A percentile compares a stretch with the other conserved stretches of the same genome.
These are phyloP conservation scores for Bombus balteatus DNA, from an alignment of 1,140 invertebrate species.

Conservation along the genomic window DNA sequence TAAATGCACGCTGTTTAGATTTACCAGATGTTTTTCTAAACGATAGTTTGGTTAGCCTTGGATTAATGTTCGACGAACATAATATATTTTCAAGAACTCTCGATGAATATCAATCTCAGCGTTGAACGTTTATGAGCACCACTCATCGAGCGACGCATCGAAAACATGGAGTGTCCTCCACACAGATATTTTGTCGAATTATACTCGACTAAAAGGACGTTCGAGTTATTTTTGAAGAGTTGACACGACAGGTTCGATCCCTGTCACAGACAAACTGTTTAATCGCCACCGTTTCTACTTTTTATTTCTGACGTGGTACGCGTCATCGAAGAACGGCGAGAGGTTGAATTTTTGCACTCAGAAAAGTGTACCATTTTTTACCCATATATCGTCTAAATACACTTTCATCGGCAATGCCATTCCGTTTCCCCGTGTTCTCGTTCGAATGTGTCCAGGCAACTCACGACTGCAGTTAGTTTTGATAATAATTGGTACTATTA, in stretches of 20 bases:
- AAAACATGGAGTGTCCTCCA: conserved; percentile 23
- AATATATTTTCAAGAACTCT: conserved; percentile 24
- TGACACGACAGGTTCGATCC: background rate
- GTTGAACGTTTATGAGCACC: background rate
- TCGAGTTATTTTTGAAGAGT: background rate
- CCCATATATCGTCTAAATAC: background rate
- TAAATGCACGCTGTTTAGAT: too few species aligned
- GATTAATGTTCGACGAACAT: background rate
- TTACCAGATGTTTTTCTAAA: background rate
- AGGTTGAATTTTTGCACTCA: background rate
- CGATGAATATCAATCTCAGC: conserved; percentile 38
- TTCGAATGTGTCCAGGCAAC: too few species aligned
- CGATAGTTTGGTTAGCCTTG: background rate
- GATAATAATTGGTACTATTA: too few species aligned
- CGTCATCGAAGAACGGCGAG: background rate
- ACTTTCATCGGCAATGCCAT: too few species aligned
- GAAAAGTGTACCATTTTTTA: background rate
- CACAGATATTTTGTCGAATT: conserved; percentile 34
- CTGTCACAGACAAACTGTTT: background rate
- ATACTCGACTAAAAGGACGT: background rate
- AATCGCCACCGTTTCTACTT: background rate
- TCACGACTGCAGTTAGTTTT: too few species aligned
- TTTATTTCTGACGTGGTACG: background rate
- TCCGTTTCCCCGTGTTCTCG: too few species aligned
- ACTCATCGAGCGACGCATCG: background rate